Base-by-base conservation (phyloP, 2,113 vertebrate species). In the Spilogale gracilis region DNA sequence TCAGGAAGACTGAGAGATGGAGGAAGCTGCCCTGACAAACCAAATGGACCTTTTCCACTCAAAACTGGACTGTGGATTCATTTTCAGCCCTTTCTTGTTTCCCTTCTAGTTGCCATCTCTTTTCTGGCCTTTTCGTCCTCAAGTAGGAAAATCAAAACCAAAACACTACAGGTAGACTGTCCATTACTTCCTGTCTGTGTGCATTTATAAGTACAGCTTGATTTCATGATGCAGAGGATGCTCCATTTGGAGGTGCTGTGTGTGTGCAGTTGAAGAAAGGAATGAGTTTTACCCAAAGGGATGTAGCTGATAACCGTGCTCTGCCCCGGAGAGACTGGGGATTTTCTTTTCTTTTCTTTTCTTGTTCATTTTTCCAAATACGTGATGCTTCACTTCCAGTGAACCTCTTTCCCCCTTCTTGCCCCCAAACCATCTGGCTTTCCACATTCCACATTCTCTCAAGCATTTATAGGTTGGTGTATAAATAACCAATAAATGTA, bases 241-340 rank as follows among this genome's bases (percentile, higher is more conserved):
- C 16, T 80, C 2, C 17, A 0, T 71, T 14, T 21, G 60, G 60
- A 61, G 32, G 5, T 25, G 13, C 20, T 48, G 0, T 0, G 1
- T n/a, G 8, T 61, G 43, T 65, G 21, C 27, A 23, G 8, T 20
- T 78, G 50, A 79, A 25, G 30, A 61, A 50, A 65, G 48, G 43
- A 52, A 2, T 17, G 48, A 9, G 11, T 89, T 32, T 63, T 71
- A 21, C 16, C 23, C 21, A 43, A 56, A 84, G 25, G 16, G 52
- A 0, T n/a, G 1, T 2, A 6, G 48, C 10, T 11, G 45, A 21
- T 48, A n/a, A 9, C 13, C 14, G 11, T 0, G 0, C 27, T 50
- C 3, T 88, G 27, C 20, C 8, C 50, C 67, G 6, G 25, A 32
- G 25, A 78, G 2, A 21, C 38, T 65, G 5, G 16, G 56, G 4